Evolutionary conservation across 2,888 invertebrate species (phyloP).

Genomic region (Lepidocyrtoides sp.): DNA sequence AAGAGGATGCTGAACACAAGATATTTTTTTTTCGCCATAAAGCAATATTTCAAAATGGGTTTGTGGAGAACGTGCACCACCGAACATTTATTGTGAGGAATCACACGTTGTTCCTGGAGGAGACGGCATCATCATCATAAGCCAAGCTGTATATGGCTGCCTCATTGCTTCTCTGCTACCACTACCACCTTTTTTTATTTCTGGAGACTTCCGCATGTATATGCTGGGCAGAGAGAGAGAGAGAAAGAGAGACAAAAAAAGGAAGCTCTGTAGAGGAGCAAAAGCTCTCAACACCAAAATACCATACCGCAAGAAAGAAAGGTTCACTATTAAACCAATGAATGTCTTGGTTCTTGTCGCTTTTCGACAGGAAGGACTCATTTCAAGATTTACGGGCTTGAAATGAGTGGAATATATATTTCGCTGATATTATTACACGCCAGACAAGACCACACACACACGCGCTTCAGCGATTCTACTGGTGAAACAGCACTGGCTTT

Average conservation of each 20-base stretch:
- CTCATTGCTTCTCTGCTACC: background rate
- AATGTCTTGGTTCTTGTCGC: conserved; percentile 73
- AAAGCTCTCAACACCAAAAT: background rate
- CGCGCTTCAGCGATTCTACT: too few relatives aligned
- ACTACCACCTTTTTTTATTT: background rate
- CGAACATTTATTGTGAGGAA: background rate
- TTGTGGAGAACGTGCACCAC: background rate
- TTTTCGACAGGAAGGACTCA: conserved; percentile 67
- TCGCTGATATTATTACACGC: too few relatives aligned
- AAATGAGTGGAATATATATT: conserved; percentile 69
- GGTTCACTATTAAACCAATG: conserved; percentile 68
- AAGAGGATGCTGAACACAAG: conserved; percentile 44
- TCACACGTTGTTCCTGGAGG: background rate
- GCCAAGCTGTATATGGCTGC: background rate
- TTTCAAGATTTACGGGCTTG: conserved; percentile 69
- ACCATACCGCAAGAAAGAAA: too few relatives aligned
- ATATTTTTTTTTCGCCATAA: conserved; percentile 58
- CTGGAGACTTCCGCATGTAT: background rate
- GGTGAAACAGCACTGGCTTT: too few relatives aligned
- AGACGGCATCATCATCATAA: too few relatives aligned
- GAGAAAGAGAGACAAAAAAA: background rate
- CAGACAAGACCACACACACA: too few relatives aligned
- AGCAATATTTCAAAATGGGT: conserved; percentile 69
- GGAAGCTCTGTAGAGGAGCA: background rate
- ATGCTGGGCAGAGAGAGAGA: background rate